Percentiles rank a stretch among this genome's conserved stretches.
These are phyloP conservation scores for Yoshiicerus persimilis DNA, from an alignment of 1,140 invertebrate species.

Conservation along the genomic window DNA sequence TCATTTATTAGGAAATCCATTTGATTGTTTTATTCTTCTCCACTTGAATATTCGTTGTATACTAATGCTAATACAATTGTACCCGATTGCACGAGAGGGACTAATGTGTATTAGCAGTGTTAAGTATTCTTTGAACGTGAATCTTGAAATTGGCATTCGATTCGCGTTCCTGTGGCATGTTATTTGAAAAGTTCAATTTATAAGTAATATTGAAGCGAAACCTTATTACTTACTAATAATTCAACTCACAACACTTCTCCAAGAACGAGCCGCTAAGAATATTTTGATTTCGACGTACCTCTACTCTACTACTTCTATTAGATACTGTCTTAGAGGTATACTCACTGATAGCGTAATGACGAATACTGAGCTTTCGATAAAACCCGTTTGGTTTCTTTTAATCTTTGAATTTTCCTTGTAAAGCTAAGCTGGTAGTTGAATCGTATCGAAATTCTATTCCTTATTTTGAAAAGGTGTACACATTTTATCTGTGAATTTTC, in stretches of 20 bases:
- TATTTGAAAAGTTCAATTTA: neutral
- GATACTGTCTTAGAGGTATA: neutral
- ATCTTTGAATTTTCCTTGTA: neutral
- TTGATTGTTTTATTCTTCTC: neutral
- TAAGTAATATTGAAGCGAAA: neutral
- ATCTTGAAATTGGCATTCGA: constrained; percentile 1
- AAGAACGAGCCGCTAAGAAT: neutral
- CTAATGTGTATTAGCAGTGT: neutral
- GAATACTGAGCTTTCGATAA: neutral
- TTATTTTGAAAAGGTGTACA: neutral
- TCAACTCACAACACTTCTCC: neutral
- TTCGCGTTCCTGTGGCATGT: neutral
- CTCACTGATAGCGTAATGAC: neutral
- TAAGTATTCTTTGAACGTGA: neutral
- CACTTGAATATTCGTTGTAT: neutral
- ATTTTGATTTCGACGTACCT: neutral
- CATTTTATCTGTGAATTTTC: neutral
- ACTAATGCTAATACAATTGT: neutral
- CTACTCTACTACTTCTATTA: neutral
- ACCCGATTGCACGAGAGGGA: no score
- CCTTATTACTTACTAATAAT: neutral
- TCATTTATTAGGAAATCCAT: neutral
- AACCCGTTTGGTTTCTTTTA: neutral
- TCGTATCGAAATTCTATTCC: neutral
- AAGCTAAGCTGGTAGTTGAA: neutral